Evolutionary conservation across 2,113 vertebrate species (phyloP).

Genomic region (Zosterops pallidus): DNA sequence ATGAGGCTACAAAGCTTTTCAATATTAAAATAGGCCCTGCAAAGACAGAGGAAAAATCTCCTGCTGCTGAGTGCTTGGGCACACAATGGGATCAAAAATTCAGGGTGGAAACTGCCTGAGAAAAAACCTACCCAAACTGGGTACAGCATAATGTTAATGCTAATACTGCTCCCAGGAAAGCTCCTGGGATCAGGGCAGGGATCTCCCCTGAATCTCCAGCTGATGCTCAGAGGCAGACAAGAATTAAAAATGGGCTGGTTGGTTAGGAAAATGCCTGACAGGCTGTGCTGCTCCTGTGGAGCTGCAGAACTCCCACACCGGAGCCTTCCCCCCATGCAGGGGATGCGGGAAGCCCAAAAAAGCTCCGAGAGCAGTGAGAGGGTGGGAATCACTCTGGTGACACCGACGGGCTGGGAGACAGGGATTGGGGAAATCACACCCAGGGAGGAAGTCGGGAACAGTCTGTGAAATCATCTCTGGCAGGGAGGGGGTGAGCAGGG

Average conservation of each 20-base stretch:
- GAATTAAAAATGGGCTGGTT: neutral
- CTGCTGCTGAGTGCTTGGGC: neutral
- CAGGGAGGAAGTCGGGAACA: neutral
- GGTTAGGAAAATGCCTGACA: neutral
- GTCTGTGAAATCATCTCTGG: neutral
- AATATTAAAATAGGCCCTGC: neutral
- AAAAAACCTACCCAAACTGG: neutral
- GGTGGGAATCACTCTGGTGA: neutral
- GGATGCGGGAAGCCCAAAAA: neutral
- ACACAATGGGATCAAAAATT: neutral
- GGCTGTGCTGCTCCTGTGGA: neutral
- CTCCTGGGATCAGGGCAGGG: neutral
- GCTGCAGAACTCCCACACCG: neutral
- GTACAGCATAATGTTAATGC: neutral
- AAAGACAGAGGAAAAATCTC: neutral
- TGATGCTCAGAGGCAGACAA: neutral
- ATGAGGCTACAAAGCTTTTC: neutral
- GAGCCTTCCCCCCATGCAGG: neutral
- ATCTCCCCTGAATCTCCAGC: neutral
- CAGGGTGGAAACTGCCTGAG: neutral
- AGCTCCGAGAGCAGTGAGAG: neutral
- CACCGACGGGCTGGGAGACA: neutral
- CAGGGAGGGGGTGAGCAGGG: neutral
- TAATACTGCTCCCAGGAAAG: neutral
- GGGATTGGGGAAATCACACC: neutral